Evolutionary conservation across 2,888 invertebrate genomes (phyloP), one percentile per base, ranked within the genome.

Genomic region (Pseudanteris insignis): DNA sequence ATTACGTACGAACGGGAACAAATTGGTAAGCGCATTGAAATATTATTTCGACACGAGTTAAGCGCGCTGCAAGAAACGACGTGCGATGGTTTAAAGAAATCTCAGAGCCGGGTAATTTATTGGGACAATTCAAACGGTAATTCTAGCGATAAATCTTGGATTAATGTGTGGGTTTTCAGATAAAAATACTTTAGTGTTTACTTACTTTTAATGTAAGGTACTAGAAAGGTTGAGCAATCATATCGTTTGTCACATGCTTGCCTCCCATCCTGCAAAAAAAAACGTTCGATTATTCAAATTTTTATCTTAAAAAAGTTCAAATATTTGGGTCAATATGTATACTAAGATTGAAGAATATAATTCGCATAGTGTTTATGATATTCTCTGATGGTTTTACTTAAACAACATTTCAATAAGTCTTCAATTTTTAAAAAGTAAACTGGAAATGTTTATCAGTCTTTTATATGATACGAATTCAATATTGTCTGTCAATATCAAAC

Each of bases 241-340:
- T 55, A 62, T 62, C 46, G 15, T 57, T 55, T 50, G 61, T 62
- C 55, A 62, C 50, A 62, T 57, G 36, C 14, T 44, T 15, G 38
- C 44, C 13, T 6, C 50, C 50, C 55, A 55, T 61, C 48, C 61
- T 61, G 55, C 2, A 51, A 54, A 9, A 25, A n/a, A 36, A 41
- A 48, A 37, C n/a, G n/a, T n/a, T n/a, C n/a, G n/a, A n/a, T n/a
- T n/a, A n/a, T n/a, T n/a, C n/a, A n/a, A n/a, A n/a, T n/a, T n/a
- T n/a, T n/a, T n/a, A n/a, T n/a, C n/a, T n/a, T n/a, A n/a, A n/a
- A n/a, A n/a, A n/a, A n/a, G n/a, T n/a, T n/a, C n/a, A n/a, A n/a
- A n/a, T n/a, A n/a, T n/a, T n/a, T n/a, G n/a, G n/a, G n/a, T n/a
- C n/a, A n/a, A n/a, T n/a, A n/a, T n/a, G n/a, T n/a, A n/a, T n/a